These are phyloP conservation scores for Clarias macrocephalus DNA, from an alignment of 2,113 vertebrate genomes.

Conservation along the genomic window DNA sequence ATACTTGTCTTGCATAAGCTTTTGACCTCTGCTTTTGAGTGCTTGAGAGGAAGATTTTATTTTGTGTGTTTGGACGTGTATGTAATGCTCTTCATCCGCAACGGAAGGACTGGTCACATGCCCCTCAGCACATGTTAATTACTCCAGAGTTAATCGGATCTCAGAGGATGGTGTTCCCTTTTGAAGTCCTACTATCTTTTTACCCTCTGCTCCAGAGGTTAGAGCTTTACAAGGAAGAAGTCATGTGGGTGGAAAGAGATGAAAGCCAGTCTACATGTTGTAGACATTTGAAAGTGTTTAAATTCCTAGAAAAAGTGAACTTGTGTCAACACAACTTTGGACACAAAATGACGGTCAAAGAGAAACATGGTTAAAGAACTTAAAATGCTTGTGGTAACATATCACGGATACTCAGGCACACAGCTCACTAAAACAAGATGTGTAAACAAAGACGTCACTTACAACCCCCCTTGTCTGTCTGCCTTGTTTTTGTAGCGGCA, in stretches of 20 bases:
- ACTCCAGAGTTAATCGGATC: constrained; percentile 46
- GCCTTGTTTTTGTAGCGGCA: constrained; percentile 21
- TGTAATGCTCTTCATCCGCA: constrained; percentile 10
- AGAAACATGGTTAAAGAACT: not conserved
- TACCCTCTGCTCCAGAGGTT: constrained; percentile 31
- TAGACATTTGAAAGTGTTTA: not conserved
- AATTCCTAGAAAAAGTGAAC: not conserved
- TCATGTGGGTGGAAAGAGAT: not conserved
- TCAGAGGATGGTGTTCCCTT: not conserved
- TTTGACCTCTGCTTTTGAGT: not conserved
- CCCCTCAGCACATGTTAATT: constrained; percentile 35
- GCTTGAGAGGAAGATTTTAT: not conserved
- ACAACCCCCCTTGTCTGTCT: constrained; percentile 23
- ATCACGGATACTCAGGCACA: not conserved
- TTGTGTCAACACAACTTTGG: not conserved
- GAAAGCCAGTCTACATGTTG: not conserved
- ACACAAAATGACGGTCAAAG: not conserved
- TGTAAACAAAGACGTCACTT: constrained; percentile 35
- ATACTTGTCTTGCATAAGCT: not conserved
- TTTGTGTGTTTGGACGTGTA: not conserved
- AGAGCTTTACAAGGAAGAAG: constrained; percentile 23
- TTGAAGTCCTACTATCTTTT: constrained; percentile 9
- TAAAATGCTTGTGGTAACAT: not conserved
- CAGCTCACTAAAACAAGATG: constrained; percentile 2
- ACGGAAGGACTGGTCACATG: constrained; percentile 25